Base-by-base conservation (phyloP, 2,888 invertebrate genomes). In the Stramonita haemastoma region DNA sequence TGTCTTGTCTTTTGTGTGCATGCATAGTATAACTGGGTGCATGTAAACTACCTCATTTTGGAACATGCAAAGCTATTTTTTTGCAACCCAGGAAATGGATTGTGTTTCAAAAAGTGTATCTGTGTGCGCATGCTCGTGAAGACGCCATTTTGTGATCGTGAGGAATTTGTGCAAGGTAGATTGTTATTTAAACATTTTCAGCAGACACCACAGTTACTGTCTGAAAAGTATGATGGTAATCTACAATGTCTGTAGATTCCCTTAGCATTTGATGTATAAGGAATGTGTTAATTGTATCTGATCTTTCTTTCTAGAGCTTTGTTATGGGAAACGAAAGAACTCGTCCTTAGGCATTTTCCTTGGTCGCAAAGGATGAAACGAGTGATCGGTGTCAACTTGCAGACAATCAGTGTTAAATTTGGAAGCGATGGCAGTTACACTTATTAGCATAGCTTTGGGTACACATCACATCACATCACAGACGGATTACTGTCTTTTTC, bases 111-210 rank as follows among this genome's bases (percentile, higher is more conserved):
- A 66, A 57, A 79, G 73, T 73, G 29, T 36, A 29, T 88, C 19
- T 29, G 26, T 84, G 87, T 91, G 91, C 91, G 91, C 91, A 91
- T 91, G 91, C 88, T 89, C 88, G 32, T 87, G 84, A 15, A 34
- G 91, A 90, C 91, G 90, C 90, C 91, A 90, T 90, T 89, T 91
- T 91, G 87, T 77, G 86, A 87, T 56, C 66, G 89, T 85, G 73
- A 79, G 89, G 86, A 90, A 89, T 85, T 89, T 90, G 85, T 85
- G 85, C 88, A 83, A 87, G 87, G 87, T 89, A 66, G 66, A 87
- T 79, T 88, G 88, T 60, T 83, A 29, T 79, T 79, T 81, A 57
- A 83, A 87, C 79, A 66, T 19, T 83, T 81, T 83, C 46, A 17
- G 36, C 26, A 17, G 60, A 60, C n/a, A 36, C 19, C 19, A 22